These are phyloP conservation scores for Cantharis rufa DNA, from an alignment of 2,888 invertebrate genomes.

Conservation along the genomic window DNA sequence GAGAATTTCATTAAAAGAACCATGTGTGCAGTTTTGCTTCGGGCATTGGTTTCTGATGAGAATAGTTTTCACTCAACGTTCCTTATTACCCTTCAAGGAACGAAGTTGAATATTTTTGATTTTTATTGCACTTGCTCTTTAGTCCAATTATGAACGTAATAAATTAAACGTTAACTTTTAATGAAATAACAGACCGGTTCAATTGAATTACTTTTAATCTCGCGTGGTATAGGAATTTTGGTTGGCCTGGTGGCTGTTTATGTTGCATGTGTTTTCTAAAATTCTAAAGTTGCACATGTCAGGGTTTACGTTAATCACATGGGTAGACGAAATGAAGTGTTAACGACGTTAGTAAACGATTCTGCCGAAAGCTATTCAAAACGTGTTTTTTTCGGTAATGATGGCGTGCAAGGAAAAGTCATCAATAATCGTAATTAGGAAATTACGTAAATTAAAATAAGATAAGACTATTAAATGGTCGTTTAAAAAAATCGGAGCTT, in stretches of 20 bases:
- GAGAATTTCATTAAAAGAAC: slow-evolving; percentile 18
- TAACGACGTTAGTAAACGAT: slow-evolving; percentile 3
- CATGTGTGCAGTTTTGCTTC: slow-evolving; percentile 11
- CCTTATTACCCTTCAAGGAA: slow-evolving; percentile 1
- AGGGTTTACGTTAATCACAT: slow-evolving; percentile 1
- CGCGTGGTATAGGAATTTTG: not conserved
- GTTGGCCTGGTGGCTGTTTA: not conserved
- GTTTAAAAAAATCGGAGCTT: not conserved
- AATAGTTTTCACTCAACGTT: slow-evolving; percentile 7
- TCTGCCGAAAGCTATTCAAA: slow-evolving; percentile 1
- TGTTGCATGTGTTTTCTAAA: not conserved
- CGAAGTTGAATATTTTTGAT: not conserved
- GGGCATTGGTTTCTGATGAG: slow-evolving; percentile 7
- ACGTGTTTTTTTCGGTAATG: not conserved
- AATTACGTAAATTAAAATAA: not conserved
- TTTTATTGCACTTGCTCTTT: not conserved
- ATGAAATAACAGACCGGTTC: not conserved
- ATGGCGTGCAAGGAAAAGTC: not conserved
- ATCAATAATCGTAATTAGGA: slow-evolving; percentile 3
- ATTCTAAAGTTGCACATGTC: not conserved
- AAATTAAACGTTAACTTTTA: not conserved
- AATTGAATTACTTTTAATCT: not conserved
- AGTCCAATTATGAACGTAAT: not conserved
- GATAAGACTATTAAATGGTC: not conserved
- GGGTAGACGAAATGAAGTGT: slow-evolving; percentile 4